Evolutionary conservation across 2,113 vertebrate genomes (phyloP).

Genomic region (Leucoraja erinaceus): DNA sequence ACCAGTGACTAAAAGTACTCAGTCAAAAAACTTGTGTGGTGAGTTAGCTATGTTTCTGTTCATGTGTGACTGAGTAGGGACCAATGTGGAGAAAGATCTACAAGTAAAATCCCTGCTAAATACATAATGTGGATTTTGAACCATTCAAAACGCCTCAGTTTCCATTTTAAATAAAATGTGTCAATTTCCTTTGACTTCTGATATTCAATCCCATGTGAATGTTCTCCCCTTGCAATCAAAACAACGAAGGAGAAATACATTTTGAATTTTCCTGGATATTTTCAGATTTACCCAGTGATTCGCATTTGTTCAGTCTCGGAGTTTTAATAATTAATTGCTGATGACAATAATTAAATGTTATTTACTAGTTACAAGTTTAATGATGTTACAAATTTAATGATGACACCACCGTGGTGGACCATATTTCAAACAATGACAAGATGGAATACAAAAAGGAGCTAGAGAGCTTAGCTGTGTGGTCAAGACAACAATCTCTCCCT

Average conservation of each 20-base stretch:
- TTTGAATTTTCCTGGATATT: background rate
- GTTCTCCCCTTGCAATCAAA: background rate
- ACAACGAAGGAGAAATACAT: background rate
- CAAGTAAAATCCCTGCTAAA: too few species aligned
- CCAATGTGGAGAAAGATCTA: background rate
- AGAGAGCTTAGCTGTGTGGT: too few species aligned
- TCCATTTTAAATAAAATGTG: background rate
- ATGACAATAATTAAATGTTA: too few species aligned
- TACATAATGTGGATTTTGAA: background rate
- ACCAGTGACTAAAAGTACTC: background rate
- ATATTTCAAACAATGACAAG: too few species aligned
- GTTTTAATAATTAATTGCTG: too few species aligned
- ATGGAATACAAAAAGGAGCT: too few species aligned
- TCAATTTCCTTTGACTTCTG: background rate
- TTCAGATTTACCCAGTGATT: background rate
- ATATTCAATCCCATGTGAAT: background rate
- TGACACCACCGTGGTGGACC: too few species aligned
- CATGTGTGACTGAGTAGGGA: background rate
- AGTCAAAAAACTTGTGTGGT: background rate
- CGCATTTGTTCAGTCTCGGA: background rate
- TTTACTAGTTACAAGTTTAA: too few species aligned
- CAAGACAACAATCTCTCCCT: too few species aligned
- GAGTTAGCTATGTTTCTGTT: background rate
- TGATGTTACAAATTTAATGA: too few species aligned
- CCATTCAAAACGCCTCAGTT: background rate